These are phyloP conservation scores for Drepana falcataria DNA, from an alignment of 2,888 invertebrate species.

Conservation along the genomic window DNA sequence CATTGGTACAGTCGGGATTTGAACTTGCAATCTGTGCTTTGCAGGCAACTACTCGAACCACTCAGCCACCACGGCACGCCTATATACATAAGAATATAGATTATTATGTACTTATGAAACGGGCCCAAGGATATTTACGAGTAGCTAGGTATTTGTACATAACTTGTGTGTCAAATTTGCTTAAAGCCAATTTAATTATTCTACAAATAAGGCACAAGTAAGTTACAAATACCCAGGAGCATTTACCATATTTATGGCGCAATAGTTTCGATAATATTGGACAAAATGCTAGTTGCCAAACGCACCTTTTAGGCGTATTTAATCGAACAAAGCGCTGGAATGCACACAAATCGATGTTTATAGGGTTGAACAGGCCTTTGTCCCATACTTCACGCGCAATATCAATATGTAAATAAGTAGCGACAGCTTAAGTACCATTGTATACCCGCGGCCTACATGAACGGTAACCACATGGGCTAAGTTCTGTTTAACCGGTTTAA, in stretches of 20 bases:
- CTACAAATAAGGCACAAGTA: not conserved
- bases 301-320: not conserved
- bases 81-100: too few relatives aligned
- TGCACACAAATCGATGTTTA: slow-evolving; percentile 1
- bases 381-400: slow-evolving; percentile 36
- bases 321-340: not conserved
- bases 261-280: not conserved
- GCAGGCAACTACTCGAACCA: too few relatives aligned
- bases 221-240: not conserved
- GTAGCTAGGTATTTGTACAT: too few relatives aligned
- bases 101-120: too few relatives aligned
- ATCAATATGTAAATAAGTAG: slow-evolving; percentile 59
- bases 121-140: too few relatives aligned
- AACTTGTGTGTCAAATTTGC: not conserved
- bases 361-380: slow-evolving; percentile 13
- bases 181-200: not conserved
- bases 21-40: too few relatives aligned
- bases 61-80: too few relatives aligned
- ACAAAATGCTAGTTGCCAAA: not conserved
- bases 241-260: not conserved
- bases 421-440: slow-evolving; percentile 34
- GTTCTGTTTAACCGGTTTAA: slow-evolving; percentile 58
- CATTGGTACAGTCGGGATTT: too few relatives aligned
- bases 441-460: slow-evolving; percentile 33
- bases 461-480: slow-evolving; percentile 48